These are phyloP conservation scores for Plagodis pulveraria DNA, from an alignment of 2,888 invertebrate species.

Conservation along the genomic window DNA sequence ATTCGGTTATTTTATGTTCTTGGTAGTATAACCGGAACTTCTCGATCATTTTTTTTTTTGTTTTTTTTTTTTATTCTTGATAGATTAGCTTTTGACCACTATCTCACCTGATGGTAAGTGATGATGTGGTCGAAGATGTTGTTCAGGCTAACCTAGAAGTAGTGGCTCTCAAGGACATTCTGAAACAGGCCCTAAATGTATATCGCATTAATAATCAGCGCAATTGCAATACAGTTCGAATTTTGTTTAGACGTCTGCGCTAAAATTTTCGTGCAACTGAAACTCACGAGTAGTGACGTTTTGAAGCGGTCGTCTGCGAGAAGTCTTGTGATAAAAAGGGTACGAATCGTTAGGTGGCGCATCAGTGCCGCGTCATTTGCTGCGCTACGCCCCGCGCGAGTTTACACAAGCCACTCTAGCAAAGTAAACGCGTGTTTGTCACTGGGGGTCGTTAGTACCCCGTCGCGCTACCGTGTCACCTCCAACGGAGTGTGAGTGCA, in stretches of 20 bases:
- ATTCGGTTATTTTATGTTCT: too few species aligned
- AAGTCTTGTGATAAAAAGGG: slow-evolving; percentile 18
- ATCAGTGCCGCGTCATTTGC: slow-evolving; percentile 28
- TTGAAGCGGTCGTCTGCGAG: slow-evolving; percentile 24
- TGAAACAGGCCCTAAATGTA: too few species aligned
- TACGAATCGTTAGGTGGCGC: slow-evolving; percentile 22
- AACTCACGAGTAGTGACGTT: slow-evolving; percentile 26
- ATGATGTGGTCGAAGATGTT: too few species aligned
- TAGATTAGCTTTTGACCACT: too few species aligned
- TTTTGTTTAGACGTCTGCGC: neutral
- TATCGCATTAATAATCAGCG: too few species aligned
- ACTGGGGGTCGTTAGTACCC: slow-evolving; percentile 62
- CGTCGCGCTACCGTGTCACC: slow-evolving; percentile 20
- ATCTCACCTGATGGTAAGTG: too few species aligned
- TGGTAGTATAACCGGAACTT: too few species aligned
- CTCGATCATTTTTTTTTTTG: too few species aligned
- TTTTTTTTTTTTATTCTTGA: too few species aligned
- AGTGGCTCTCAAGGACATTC: too few species aligned
- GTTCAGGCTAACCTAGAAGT: too few species aligned
- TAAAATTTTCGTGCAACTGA: slow-evolving; percentile 12
- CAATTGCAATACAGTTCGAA: too few species aligned
- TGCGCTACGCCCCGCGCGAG: slow-evolving; percentile 7
- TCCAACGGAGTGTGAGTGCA: slow-evolving; percentile 6
- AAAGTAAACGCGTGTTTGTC: slow-evolving; percentile 39
- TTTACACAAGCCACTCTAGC: slow-evolving; percentile 18